Evolutionary conservation across 1,140 invertebrate genomes (phyloP), one percentile per base, ranked within the genome.

Genomic region (Trichonephila clavata): DNA sequence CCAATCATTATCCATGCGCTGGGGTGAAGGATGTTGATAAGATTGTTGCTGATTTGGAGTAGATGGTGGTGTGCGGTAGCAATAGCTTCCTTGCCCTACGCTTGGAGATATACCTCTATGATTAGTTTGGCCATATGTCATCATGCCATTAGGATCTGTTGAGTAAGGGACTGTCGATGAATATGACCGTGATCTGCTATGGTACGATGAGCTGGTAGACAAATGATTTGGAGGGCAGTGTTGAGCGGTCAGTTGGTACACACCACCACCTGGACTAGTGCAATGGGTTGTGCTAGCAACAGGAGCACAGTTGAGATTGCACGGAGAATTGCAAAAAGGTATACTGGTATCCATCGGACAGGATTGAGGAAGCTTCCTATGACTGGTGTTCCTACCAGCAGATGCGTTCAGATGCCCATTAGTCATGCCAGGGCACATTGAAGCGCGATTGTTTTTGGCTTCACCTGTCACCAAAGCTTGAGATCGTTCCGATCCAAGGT

Each of bases 11-110:
- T 94, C 94, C 61, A 94, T 94, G 2, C 77, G 68, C 20, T 92
- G 94, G 6, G 90, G 94, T 27, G 94, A 90, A 63, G 65, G 18
- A 18, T 93, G 90, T 7, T 94, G 94, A 65, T 90, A 92, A 50
- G 90, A 60, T n/a, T 94, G 94, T 81, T 81, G 71, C 16, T 86
- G 86, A 59, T 50, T 88, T 18, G 92, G 65, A 20, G 94, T 80
- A 20, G 94, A 77, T 24, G 94, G 92, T 4, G 94, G 91, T 32
- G 94, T 93, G 57, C 94, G 86, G 27, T 94, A 94, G 81, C 94
- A 94, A 39, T 93, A 94, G 27, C n/a, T 65, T 18, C 81, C 65
- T 59, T 88, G 90, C 59, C 81, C 60, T 6, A 90, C 84, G 32
- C 63, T 87, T 5, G 94, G 87, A 5, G 93, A 94, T 5, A 93